These are phyloP conservation scores for Philereme vetulata DNA, from an alignment of 2,888 invertebrate species.

Conservation along the genomic window DNA sequence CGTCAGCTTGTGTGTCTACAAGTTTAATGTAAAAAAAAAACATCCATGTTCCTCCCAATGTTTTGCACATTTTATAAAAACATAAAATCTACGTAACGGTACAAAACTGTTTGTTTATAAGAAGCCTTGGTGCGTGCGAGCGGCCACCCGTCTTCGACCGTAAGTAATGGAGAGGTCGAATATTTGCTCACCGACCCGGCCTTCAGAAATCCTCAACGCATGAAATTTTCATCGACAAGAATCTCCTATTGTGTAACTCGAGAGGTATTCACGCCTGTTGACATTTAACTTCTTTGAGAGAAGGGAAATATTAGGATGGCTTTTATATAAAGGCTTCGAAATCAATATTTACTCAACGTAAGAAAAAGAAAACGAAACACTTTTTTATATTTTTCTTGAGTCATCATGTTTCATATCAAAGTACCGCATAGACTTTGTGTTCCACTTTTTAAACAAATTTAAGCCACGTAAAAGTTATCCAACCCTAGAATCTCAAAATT, in stretches of 20 bases:
- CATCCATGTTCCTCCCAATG: background rate
- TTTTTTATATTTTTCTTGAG: too few species aligned
- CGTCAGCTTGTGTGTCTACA: too few species aligned
- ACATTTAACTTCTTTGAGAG: conserved; percentile 40
- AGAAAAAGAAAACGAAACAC: background rate
- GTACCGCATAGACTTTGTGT: conserved; percentile 1
- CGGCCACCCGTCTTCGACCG: conserved; percentile 48
- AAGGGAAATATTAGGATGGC: conserved; percentile 17
- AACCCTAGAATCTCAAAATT: conserved; percentile 31
- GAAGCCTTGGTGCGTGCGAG: conserved; percentile 47
- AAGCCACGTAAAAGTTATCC: conserved; percentile 11
- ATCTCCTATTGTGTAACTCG: conserved; percentile 46
- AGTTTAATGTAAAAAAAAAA: too few species aligned
- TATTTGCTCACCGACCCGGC: conserved; percentile 58
- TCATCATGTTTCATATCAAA: background rate
- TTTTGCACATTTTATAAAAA: conserved; percentile 32
- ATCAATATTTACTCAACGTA: background rate
- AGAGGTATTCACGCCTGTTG: conserved; percentile 50
- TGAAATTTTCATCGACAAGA: conserved; percentile 60
- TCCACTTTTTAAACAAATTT: conserved; percentile 6
- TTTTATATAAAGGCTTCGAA: background rate
- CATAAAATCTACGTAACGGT: conserved; percentile 34
- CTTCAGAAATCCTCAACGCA: conserved; percentile 56
- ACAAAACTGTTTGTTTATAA: conserved; percentile 58
- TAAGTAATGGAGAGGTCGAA: conserved; percentile 65